Evolutionary conservation across 2,888 invertebrate genomes (phyloP).

Genomic region (Leucoma salicis): DNA sequence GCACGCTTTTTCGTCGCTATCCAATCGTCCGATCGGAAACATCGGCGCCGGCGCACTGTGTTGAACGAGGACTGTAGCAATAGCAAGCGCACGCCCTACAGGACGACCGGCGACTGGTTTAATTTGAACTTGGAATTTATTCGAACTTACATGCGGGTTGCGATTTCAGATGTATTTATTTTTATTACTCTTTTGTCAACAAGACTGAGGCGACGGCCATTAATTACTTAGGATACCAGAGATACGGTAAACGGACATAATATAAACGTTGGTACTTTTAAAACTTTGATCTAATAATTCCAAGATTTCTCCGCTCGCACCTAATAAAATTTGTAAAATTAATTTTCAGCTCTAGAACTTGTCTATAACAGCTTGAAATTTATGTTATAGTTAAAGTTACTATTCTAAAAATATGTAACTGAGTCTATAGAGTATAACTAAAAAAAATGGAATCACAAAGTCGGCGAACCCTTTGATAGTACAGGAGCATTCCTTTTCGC

Average conservation of each 20-base stretch:
- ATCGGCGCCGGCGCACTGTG: constrained; percentile 65
- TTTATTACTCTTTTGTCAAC: constrained; percentile 57
- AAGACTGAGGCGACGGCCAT: constrained; percentile 45
- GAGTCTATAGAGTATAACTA: constrained; percentile 32
- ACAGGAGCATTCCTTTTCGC: constrained; percentile 45
- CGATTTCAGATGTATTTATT: constrained; percentile 58
- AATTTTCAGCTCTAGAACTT: no score
- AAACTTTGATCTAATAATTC: no score
- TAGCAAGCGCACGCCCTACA: constrained; percentile 33
- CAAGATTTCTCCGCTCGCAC: no score
- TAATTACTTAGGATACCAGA: constrained; percentile 60
- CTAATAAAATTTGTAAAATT: no score
- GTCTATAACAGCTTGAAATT: no score
- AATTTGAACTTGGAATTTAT: constrained; percentile 71
- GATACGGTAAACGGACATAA: no score
- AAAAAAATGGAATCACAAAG: constrained; percentile 46
- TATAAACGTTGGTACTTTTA: no score
- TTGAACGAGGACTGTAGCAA: constrained; percentile 15
- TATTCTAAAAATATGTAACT: constrained; percentile 22
- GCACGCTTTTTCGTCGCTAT: constrained; percentile 48
- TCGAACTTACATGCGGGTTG: constrained; percentile 60
- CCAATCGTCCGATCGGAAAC: constrained; percentile 66
- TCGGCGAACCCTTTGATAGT: constrained; percentile 63
- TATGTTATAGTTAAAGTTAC: constrained; percentile 8
- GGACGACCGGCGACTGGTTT: constrained; percentile 48